A percentile compares a stretch with the other conserved stretches of the same genome.
Evolutionary conservation across 1,140 invertebrate species (phyloP).

Genomic region (Euwallacea fornicatus): DNA sequence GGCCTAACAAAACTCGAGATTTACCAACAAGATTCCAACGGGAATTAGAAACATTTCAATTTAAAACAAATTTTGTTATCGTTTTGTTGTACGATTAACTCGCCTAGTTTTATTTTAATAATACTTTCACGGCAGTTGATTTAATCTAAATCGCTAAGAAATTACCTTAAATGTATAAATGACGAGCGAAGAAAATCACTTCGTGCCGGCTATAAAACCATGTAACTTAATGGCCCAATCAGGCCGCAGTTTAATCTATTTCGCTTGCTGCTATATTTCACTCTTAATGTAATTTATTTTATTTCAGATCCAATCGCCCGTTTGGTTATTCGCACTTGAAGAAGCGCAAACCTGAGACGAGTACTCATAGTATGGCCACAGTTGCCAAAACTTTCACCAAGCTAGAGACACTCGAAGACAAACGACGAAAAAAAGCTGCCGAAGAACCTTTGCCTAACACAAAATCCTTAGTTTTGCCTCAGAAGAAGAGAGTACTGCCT

Average conservation of each 20-base stretch:
- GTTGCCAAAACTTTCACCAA: slow-evolving; percentile 52
- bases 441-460: slow-evolving; percentile 49
- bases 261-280: neutral
- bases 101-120: slow-evolving; percentile 35
- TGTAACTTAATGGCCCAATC: slow-evolving; percentile 37
- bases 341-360: slow-evolving; percentile 56
- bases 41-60: slow-evolving; percentile 32
- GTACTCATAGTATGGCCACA: slow-evolving; percentile 48
- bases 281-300: slow-evolving; percentile 19
- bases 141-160: slow-evolving; percentile 36
- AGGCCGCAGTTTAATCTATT: slow-evolving; percentile 11
- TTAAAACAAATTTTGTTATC: slow-evolving; percentile 31
- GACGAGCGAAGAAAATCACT: slow-evolving; percentile 36
- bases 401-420: slow-evolving; percentile 53
- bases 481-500: slow-evolving; percentile 64
- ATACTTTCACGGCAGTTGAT: slow-evolving; percentile 31
- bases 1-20: slow-evolving; percentile 18
- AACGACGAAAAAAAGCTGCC: slow-evolving; percentile 58
- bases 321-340: slow-evolving; percentile 57
- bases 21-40: slow-evolving; percentile 7
- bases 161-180: slow-evolving; percentile 38
- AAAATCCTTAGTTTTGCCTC: slow-evolving; percentile 59
- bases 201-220: slow-evolving; percentile 28
- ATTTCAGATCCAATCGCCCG: slow-evolving; percentile 50
- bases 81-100: slow-evolving; percentile 25